Conservation (phyloP, 2,888 invertebrate species). For the Xestobium rufovillosum region DNA sequence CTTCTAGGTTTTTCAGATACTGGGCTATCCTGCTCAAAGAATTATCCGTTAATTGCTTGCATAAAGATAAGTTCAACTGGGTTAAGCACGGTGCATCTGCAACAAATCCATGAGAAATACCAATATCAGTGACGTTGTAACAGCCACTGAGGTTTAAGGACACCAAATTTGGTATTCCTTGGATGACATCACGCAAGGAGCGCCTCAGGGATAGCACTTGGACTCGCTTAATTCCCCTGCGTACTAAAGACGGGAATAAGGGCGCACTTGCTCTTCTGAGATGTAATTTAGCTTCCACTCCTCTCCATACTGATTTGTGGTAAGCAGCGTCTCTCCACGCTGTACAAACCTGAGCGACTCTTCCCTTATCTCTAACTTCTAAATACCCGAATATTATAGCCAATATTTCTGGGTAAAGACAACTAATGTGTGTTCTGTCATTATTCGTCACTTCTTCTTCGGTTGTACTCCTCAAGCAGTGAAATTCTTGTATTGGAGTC, state of each 20-base stretch:
- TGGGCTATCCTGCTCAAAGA: slow-evolving; percentile 80
- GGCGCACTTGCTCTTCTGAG: slow-evolving; percentile 75
- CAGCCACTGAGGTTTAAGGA: slow-evolving; percentile 88
- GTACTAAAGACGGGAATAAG: slow-evolving; percentile 77
- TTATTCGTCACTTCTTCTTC: slow-evolving; percentile 28
- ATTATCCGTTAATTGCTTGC: slow-evolving; percentile 92
- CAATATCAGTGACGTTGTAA: slow-evolving; percentile 84
- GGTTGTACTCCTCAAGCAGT: slow-evolving; percentile 26
- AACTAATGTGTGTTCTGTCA: slow-evolving; percentile 69
- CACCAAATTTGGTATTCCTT: slow-evolving; percentile 77
- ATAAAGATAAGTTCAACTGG: slow-evolving; percentile 79
- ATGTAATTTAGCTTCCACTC: slow-evolving; percentile 86
- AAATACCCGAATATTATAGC: slow-evolving; percentile 87
- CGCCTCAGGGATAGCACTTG: slow-evolving; percentile 81
- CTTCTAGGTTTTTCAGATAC: slow-evolving; percentile 76
- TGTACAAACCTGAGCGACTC: slow-evolving; percentile 83
- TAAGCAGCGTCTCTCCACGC: slow-evolving; percentile 91
- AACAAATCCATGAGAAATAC: slow-evolving; percentile 74
- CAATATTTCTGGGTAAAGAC: slow-evolving; percentile 86
- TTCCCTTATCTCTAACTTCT: slow-evolving; percentile 80
- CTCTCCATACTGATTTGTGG: slow-evolving; percentile 88
- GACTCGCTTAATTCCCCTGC: slow-evolving; percentile 79
- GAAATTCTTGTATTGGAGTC: slow-evolving; percentile 41
- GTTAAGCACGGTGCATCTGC: slow-evolving; percentile 69
- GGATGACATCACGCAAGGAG: slow-evolving; percentile 77